Base-by-base conservation (phyloP, 2,113 vertebrate genomes). In the Passer domesticus region DNA sequence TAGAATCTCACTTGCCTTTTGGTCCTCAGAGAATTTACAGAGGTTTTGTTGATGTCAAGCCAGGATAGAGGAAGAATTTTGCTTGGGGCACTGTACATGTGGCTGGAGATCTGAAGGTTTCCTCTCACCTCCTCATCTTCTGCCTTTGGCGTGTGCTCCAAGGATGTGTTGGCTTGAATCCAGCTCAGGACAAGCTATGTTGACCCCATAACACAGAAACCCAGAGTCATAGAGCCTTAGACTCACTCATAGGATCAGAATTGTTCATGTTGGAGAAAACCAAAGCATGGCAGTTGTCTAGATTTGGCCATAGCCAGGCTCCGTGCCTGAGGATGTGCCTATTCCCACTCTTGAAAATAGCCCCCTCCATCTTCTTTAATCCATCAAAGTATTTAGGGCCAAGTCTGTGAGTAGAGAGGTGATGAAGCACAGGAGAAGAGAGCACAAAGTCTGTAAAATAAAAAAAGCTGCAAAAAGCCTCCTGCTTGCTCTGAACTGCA, bases 371-470 rank as follows among this genome's bases (percentile, higher is more conserved):
- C 46, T 44, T 80, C 44, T 88, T 59, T 28, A 68, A 76, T 66
- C 62, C 78, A 66, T 31, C 21, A 27, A 74, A 87, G 7, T n/a
- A 39, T 87, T 89, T 30, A 53, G 81, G 58, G 55, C 49, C 37
- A 84, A 72, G 56, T 44, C 69, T 70, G 22, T 0, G 14, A 87
- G 88, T 3, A 58, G 43, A 74, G 43, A 74, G 64, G 53, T 59
- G n/a, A 24, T 83, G 69, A 87, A 76, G 24, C 52, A 59, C 2
- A 3, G 62, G 28, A 75, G 76, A 83, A 80, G 46, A 70, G 49
- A 92, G 31, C 18, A 73, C 80, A 75, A 91, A 52, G 43, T 46
- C 60, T 92, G 79, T 68, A 86, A 92, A 94, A 95, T 81, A 78
- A 89, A 78, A 75, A 77, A 74, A 89, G 50, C 31, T 92, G 52